phyloP scores from a whole-genome alignment of 2,888 invertebrate species.

The Scaptomyza cyrtandrae region DNA sequence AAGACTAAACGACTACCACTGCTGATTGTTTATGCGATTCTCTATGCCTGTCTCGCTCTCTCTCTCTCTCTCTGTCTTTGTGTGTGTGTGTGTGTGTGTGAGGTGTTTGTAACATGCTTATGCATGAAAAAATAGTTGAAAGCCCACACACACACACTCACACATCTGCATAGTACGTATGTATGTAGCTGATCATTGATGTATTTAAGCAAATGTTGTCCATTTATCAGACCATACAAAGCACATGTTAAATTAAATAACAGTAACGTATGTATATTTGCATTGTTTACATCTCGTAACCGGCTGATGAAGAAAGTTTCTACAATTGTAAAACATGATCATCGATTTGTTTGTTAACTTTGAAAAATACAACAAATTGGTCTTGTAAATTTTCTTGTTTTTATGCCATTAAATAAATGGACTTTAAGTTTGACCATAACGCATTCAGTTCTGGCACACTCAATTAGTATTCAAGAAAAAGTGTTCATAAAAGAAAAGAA shows the following conservation, averaged over 20 bases:
- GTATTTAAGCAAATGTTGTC: slow-evolving; percentile 13
- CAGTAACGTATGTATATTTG: slow-evolving; percentile 1
- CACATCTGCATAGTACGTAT: background rate
- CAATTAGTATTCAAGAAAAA: background rate
- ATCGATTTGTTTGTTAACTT: too few species aligned
- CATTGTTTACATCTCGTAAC: background rate
- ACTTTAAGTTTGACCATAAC: background rate
- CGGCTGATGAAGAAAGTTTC: background rate
- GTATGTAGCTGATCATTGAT: slow-evolving; percentile 26
- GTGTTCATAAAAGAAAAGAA: background rate
- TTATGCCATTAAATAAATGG: background rate
- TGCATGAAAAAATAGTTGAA: slow-evolving; percentile 46
- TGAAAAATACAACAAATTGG: too few species aligned
- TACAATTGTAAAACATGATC: background rate
- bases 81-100: slow-evolving; percentile 20
- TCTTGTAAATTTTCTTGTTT: background rate
- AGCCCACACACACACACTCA: background rate
- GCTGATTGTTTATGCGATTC: slow-evolving; percentile 45
- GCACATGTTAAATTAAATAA: slow-evolving; percentile 19
- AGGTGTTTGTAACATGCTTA: slow-evolving; percentile 48
- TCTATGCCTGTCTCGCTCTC: background rate
- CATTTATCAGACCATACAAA: background rate
- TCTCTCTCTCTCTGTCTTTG: slow-evolving; percentile 13
- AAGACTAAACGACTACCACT: slow-evolving; percentile 51
- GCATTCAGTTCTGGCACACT: background rate